Evolutionary conservation across 2,113 vertebrate genomes (phyloP), one percentile per base, ranked within the genome.

Genomic region (Lampris incognitus): DNA sequence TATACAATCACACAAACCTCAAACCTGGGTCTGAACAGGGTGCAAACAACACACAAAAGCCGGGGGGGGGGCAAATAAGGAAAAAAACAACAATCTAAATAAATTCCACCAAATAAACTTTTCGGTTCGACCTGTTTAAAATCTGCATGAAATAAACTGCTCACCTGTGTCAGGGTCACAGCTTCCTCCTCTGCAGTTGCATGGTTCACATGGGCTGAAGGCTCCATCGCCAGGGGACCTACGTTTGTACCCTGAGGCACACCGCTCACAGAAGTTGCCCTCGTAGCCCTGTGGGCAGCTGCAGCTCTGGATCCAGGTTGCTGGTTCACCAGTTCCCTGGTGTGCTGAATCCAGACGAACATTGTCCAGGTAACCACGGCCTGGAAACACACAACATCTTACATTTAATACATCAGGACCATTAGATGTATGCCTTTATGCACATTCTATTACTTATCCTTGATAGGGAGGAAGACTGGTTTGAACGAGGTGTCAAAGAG

Each of bases 111-210:
- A 24, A 24, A 24, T 24, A 24, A 24, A 24, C 24, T 24, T 24
- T 24, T 24, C 24, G 24, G 24, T 24, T 24, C 24, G 24, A 24
- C 24, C 24, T 24, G 24, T 24, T 24, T 24, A 24, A 24, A 24
- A 24, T 24, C 24, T 24, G 24, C 24, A 24, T 24, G 24, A 24
- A 24, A 40, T 54, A 37, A 24, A 46, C 49, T n/a, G 63, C 71
- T 89, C 73, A 97, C 96, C 97, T 0, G 95, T 98, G 66, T 96
- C 93, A 0, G 96, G 94, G 62, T 99, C 97, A 7, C 97, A 99
- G 38, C 86, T 91, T 41, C 95, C 96, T 1, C 96, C 95, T n/a
- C 82, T 94, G 91, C 97, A 99, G 42, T 36, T 74, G 85, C 98
- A 99, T 0, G 91, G 94, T 55, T 95, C 82, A 1, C 98, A 99